phyloP scores from a whole-genome alignment of 2,888 invertebrate genomes.

The Cremastinae sp. region DNA sequence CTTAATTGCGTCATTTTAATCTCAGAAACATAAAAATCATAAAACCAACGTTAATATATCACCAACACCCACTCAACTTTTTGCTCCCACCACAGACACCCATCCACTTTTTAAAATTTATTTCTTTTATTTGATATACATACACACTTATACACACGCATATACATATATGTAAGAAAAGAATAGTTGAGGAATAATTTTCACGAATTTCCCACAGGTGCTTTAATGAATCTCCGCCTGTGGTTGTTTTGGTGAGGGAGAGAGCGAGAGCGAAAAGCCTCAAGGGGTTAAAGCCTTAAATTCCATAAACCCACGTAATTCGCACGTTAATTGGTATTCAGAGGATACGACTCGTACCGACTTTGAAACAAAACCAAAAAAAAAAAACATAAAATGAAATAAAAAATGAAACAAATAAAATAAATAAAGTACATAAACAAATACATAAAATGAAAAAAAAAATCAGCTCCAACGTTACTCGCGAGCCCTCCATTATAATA shows the following conservation, averaged over 20 bases:
- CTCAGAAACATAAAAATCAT: no score
- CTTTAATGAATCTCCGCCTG: slow-evolving; percentile 12
- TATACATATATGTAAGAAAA: slow-evolving; percentile 3
- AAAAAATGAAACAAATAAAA: not conserved
- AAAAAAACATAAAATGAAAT: not conserved
- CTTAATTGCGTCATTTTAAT: no score
- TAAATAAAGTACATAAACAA: not conserved
- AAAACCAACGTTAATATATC: no score
- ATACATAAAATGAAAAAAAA: not conserved
- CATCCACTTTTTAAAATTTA: not conserved
- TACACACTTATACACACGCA: no score
- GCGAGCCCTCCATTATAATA: no score
- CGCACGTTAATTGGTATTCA: slow-evolving; percentile 74
- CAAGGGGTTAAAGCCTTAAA: slow-evolving; percentile 57
- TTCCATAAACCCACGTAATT: slow-evolving; percentile 70
- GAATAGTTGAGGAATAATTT: slow-evolving; percentile 27
- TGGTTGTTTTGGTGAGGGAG: not conserved
- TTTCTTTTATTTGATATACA: slow-evolving; percentile 4
- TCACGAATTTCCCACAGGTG: slow-evolving; percentile 28
- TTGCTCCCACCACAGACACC: no score
- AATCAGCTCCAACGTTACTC: not conserved
- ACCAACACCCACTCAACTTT: no score
- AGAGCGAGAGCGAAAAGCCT: slow-evolving; percentile 7
- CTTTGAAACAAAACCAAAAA: not conserved
- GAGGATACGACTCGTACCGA: slow-evolving; percentile 58